Evolutionary conservation across 2,797 vertebrate genomes (phyloP).

Genomic region (Loriculus beryllinus): DNA sequence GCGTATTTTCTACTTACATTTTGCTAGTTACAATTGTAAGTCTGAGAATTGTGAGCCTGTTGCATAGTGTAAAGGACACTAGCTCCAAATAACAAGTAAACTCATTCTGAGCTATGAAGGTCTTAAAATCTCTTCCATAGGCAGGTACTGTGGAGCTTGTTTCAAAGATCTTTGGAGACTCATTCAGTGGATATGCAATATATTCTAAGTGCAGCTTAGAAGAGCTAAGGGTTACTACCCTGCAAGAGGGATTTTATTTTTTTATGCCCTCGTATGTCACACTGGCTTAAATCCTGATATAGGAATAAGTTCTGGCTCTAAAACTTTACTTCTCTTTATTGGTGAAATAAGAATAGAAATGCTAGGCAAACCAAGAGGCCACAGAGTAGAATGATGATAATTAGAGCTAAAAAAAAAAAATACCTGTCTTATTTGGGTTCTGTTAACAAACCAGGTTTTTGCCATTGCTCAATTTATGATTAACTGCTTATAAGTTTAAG

Average conservation of each 20-base stretch:
- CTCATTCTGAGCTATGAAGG: neutral
- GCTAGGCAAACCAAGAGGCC: neutral
- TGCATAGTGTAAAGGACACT: neutral
- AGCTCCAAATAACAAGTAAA: neutral
- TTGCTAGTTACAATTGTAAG: neutral
- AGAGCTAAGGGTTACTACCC: neutral
- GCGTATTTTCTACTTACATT: neutral
- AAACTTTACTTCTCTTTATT: neutral
- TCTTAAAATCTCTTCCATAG: neutral
- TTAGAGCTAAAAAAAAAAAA: neutral
- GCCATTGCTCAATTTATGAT: neutral
- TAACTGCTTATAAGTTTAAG: neutral
- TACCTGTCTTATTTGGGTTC: neutral
- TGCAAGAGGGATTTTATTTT: neutral
- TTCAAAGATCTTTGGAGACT: neutral
- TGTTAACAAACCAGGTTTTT: neutral
- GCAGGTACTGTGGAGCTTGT: neutral
- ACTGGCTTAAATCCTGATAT: neutral
- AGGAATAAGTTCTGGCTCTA: neutral
- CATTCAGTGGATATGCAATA: neutral
- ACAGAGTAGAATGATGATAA: neutral
- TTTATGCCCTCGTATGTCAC: neutral
- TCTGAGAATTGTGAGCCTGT: neutral
- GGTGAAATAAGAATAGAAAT: neutral
- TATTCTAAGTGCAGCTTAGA: neutral